These are phyloP conservation scores for Indicator indicator DNA, from an alignment of 2,113 vertebrate genomes.

Conservation along the genomic window DNA sequence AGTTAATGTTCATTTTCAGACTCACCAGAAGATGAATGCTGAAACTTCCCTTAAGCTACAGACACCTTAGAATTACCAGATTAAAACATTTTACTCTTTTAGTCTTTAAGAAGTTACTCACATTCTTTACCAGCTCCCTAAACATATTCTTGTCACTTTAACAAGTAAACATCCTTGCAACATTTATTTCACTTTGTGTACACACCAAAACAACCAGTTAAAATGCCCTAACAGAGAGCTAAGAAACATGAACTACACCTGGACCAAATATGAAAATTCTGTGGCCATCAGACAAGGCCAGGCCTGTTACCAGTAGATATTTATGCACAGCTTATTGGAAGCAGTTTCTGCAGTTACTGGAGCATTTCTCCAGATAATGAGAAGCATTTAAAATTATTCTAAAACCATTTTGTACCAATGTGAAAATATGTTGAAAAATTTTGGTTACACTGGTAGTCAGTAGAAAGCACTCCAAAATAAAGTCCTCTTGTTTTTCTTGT, in stretches of 20 bases:
- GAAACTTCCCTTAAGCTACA: neutral
- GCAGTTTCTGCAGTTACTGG: neutral
- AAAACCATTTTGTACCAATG: neutral
- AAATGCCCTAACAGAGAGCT: neutral
- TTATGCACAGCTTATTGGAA: neutral
- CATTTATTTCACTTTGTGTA: neutral
- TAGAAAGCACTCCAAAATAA: neutral
- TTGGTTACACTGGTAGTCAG: neutral
- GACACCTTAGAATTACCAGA: neutral
- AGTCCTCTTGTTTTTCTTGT: neutral
- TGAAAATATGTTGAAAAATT: slow-evolving; percentile 3
- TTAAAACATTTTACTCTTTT: neutral
- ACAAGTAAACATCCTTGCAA: neutral
- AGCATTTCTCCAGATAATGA: neutral
- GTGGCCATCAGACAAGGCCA: neutral
- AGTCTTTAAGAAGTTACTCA: neutral
- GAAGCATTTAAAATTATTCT: neutral
- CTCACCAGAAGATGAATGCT: neutral
- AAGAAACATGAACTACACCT: neutral
- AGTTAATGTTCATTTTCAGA: neutral
- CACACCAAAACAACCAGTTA: neutral
- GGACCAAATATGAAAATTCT: neutral
- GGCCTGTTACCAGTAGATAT: neutral
- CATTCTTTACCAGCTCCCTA: neutral
- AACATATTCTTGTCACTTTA: neutral